Conservation (phyloP, 2,113 vertebrate genomes). For the Orthonyx spaldingii region DNA sequence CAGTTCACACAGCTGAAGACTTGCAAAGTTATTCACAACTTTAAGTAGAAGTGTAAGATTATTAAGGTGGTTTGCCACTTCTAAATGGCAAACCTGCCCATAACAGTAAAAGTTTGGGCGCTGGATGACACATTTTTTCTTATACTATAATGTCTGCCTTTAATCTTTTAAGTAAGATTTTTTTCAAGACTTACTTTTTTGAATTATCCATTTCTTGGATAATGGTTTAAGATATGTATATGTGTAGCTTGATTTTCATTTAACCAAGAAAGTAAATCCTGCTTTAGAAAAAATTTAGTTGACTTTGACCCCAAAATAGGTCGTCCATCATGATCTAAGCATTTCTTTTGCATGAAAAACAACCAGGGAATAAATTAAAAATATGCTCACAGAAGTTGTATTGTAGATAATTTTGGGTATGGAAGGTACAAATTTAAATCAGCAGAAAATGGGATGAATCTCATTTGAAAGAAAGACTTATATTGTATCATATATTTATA, state of each 20-base stretch:
- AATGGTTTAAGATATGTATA: not conserved
- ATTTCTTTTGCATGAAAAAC: not conserved
- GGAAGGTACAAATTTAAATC: not conserved
- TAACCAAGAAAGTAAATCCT: not conserved
- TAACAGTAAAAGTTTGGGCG: not conserved
- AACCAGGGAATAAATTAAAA: not conserved
- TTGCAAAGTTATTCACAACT: not conserved
- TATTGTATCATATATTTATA: not conserved
- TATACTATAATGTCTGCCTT: not conserved
- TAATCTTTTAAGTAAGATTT: slow-evolving; percentile 16
- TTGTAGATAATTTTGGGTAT: not conserved
- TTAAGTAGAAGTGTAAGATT: not conserved
- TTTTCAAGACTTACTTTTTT: not conserved
- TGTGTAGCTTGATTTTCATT: not conserved
- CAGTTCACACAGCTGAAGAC: not conserved
- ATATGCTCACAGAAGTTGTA: not conserved
- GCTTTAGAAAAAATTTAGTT: not conserved
- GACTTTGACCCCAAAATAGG: not conserved
- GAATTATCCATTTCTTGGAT: not conserved
- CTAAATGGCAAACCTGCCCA: not conserved
- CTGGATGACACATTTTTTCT: not conserved
- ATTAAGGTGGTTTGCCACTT: not conserved
- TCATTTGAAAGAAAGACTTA: not conserved
- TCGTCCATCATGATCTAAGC: not conserved
- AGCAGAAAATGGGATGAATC: not conserved